Evolutionary conservation across 2,888 invertebrate genomes (phyloP).

Genomic region (Entomobrya proxima): DNA sequence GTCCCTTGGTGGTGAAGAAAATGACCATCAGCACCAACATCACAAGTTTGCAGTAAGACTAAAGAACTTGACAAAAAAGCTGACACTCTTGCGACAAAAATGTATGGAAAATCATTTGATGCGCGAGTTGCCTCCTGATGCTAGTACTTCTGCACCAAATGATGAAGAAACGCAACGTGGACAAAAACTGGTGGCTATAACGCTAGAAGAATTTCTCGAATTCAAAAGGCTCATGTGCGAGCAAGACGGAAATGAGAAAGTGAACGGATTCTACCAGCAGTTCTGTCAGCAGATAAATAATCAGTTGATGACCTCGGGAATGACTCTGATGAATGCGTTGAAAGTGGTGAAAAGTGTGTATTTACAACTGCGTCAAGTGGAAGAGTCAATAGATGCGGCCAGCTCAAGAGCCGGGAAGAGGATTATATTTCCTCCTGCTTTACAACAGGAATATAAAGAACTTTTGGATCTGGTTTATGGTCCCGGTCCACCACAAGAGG

Average conservation of each 20-base stretch:
- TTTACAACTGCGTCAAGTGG: slow-evolving; percentile 14
- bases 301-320: slow-evolving; percentile 55
- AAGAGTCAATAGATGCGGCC: background rate
- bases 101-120: background rate
- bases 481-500: background rate
- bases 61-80: slow-evolving; percentile 29
- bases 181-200: slow-evolving; percentile 39
- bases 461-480: slow-evolving; percentile 41
- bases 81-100: slow-evolving; percentile 13
- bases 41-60: background rate
- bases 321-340: slow-evolving; percentile 51
- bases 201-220: slow-evolving; percentile 50
- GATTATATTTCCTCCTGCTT: background rate
- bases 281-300: slow-evolving; percentile 40
- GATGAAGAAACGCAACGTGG: background rate
- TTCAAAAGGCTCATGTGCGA: slow-evolving; percentile 28
- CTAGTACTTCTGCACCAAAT: background rate
- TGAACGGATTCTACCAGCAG: slow-evolving; percentile 32
- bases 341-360: slow-evolving; percentile 46
- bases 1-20: background rate
- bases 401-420: background rate
- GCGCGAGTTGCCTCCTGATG: background rate
- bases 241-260: background rate
- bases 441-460: slow-evolving; percentile 27
- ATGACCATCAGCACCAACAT: background rate